These are phyloP conservation scores for Noctilio leporinus DNA, from an alignment of 2,113 vertebrate genomes.

Conservation along the genomic window DNA sequence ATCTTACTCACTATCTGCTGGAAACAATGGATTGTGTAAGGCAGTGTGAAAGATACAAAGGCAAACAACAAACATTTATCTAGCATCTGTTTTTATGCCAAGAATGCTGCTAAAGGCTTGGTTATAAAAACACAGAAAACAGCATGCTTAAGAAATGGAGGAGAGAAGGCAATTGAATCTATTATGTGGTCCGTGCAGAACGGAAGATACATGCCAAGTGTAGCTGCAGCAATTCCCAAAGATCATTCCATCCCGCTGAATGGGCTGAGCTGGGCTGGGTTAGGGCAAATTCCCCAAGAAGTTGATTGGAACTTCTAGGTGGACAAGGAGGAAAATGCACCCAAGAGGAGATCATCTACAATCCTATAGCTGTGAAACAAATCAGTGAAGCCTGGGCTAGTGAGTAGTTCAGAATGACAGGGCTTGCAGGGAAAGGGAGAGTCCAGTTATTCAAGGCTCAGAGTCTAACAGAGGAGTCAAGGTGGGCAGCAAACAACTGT, in stretches of 20 bases:
- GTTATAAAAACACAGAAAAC: neutral
- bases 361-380: neutral
- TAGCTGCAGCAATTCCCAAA: neutral
- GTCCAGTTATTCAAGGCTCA: neutral
- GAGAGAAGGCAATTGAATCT: neutral
- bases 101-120: neutral
- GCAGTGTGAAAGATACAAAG: neutral
- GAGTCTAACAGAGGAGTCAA: neutral
- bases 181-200: neutral
- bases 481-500: neutral
- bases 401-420: neutral
- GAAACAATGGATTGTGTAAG: neutral
- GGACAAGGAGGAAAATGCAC: neutral
- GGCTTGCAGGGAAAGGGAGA: neutral
- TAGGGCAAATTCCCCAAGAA: neutral
- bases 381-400: neutral
- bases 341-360: neutral
- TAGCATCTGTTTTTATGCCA: neutral
- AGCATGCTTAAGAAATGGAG: neutral
- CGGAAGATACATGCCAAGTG: neutral
- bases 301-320: neutral
- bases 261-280: neutral
- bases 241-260: neutral
- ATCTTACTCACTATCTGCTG: neutral
- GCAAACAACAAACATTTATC: neutral